Evolutionary conservation across 2,113 vertebrate genomes (phyloP).

Genomic region (Rhea pennata): DNA sequence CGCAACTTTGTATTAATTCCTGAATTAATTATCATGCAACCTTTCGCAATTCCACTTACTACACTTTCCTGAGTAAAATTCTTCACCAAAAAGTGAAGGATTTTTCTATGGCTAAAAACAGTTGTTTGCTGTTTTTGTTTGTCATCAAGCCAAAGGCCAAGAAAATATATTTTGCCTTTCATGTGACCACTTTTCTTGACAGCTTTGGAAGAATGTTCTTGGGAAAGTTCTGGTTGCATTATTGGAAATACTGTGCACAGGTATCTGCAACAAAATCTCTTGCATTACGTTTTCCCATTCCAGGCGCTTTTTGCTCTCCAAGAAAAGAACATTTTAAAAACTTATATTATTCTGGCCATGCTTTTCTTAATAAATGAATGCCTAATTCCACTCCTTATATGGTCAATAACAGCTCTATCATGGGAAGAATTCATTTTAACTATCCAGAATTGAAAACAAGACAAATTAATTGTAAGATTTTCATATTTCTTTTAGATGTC

Average conservation of each 20-base stretch:
- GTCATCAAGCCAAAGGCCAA: not conserved
- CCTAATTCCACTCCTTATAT: not conserved
- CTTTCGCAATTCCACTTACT: not conserved
- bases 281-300: not conserved
- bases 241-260: not conserved
- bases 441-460: not conserved
- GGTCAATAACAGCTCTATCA: not conserved
- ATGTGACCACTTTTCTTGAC: not conserved
- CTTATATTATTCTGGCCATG: not conserved
- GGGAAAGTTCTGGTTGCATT: not conserved
- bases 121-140: not conserved
- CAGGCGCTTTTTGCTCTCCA: not conserved
- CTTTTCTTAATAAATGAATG: not conserved
- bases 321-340: not conserved
- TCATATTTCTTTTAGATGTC: not conserved
- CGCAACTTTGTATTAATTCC: not conserved
- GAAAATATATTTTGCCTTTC: not conserved
- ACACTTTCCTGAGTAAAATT: not conserved
- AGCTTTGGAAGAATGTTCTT: not conserved
- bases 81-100: not conserved
- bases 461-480: not conserved
- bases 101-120: not conserved
- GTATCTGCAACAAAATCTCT: not conserved
- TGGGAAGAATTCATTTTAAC: not conserved
- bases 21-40: not conserved